Conservation (phyloP, 2,113 vertebrate species). For the Ia io region DNA sequence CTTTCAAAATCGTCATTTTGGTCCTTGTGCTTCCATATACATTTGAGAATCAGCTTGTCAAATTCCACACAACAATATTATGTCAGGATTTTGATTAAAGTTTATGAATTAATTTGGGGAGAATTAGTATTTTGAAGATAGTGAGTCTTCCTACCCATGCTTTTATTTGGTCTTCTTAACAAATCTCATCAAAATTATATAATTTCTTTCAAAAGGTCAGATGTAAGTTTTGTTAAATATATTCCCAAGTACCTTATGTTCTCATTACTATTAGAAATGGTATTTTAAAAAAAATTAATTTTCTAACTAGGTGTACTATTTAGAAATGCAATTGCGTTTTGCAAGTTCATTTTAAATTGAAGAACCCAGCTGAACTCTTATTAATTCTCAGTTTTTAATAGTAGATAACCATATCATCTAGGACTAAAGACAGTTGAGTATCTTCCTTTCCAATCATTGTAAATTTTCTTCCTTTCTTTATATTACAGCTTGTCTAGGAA, state of each 20-base stretch:
- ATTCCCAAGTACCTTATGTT: neutral
- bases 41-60: neutral
- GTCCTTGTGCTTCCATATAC: neutral
- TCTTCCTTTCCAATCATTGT: neutral
- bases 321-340: neutral
- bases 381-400: neutral
- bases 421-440: neutral
- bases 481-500: neutral
- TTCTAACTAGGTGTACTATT: neutral
- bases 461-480: neutral
- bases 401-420: neutral
- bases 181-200: neutral
- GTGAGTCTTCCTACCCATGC: neutral
- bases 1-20: neutral
- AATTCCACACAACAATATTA: neutral
- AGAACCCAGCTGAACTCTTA: neutral
- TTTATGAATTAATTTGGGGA: neutral
- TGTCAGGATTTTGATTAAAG: neutral
- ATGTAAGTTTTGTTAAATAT: neutral
- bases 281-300: neutral
- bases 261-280: neutral
- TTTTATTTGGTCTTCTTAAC: neutral
- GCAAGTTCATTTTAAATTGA: neutral
- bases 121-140: neutral
- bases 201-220: neutral